phyloP scores from a whole-genome alignment of 1,140 invertebrate genomes.

The Caenorhabditis latens region DNA sequence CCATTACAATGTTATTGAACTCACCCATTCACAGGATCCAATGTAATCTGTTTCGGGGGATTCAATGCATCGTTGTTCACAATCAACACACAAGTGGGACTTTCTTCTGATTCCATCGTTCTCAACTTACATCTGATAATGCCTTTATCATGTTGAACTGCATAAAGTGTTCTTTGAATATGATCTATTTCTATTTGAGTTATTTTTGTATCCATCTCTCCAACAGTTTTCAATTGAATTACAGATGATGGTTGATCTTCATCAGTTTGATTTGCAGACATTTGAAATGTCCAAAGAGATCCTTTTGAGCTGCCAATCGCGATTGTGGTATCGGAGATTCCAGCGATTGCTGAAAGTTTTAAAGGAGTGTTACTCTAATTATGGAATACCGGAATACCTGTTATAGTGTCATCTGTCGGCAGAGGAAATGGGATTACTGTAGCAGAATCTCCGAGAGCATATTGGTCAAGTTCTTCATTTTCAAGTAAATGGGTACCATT shows the following conservation, averaged over 20 bases:
- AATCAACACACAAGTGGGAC: conserved; percentile 36
- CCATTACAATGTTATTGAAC: background rate
- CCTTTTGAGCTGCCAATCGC: conserved; percentile 23
- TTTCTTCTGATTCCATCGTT: conserved; percentile 28
- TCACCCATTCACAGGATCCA: conserved; percentile 58
- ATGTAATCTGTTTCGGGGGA: conserved; percentile 34
- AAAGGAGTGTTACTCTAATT: background rate
- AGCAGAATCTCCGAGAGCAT: conserved; percentile 14
- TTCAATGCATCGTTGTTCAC: conserved; percentile 52
- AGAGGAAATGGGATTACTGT: conserved; percentile 18
- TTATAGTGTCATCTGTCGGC: conserved; percentile 20
- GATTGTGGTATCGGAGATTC: conserved; percentile 27
- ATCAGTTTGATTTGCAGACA: conserved; percentile 47
- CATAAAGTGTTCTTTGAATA: conserved; percentile 45
- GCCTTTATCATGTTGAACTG: conserved; percentile 51
- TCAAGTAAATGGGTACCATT: conserved; percentile 13
- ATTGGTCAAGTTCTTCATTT: conserved; percentile 11
- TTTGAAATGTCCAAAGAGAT: conserved; percentile 44
- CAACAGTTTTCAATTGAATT: conserved; percentile 21
- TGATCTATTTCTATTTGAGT: conserved; percentile 26
- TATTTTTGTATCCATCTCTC: conserved; percentile 37
- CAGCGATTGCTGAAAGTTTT: background rate
- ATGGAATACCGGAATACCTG: background rate
- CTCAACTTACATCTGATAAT: conserved; percentile 36
- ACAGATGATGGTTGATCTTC: conserved; percentile 30